Conservation (phyloP, 2,797 vertebrate species). For the Cuculus canorus region DNA sequence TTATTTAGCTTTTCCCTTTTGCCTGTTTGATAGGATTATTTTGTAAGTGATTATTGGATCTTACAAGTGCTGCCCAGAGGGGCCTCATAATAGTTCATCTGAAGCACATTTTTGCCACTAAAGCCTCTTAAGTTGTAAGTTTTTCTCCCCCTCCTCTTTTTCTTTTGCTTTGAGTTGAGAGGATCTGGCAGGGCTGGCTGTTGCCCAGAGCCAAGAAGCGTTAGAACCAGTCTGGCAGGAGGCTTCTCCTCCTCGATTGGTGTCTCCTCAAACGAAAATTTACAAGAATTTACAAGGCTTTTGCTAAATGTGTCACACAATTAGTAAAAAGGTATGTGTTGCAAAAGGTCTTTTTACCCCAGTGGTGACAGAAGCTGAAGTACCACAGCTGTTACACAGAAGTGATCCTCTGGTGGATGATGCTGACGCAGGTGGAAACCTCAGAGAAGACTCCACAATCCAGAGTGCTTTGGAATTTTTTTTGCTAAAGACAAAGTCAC, state of each 20-base stretch:
- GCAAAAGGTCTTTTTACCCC: slow-evolving; percentile 46
- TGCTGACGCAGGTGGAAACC: neutral
- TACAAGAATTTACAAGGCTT: slow-evolving; percentile 28
- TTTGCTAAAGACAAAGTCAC: neutral
- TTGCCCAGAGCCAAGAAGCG: neutral
- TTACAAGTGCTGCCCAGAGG: neutral
- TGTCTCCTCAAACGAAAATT: slow-evolving; percentile 42
- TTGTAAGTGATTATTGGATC: neutral
- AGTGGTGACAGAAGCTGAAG: slow-evolving; percentile 33
- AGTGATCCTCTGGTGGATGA: neutral
- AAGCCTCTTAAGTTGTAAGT: neutral
- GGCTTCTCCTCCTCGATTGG: slow-evolving; percentile 1
- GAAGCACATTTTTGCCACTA: neutral
- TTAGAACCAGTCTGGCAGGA: slow-evolving; percentile 30
- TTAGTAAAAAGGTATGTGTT: slow-evolving; percentile 39
- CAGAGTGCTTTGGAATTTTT: neutral
- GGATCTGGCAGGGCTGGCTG: neutral
- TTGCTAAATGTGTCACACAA: slow-evolving; percentile 43
- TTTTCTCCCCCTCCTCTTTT: neutral
- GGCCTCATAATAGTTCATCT: neutral
- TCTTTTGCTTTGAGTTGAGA: neutral
- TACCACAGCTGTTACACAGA: neutral
- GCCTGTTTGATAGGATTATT: neutral
- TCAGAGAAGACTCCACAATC: neutral
- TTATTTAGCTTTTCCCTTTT: slow-evolving; percentile 18